A percentile compares a stretch with the other conserved stretches of the same genome.
phyloP scores from a whole-genome alignment of 2,113 vertebrate genomes.

The Lota lota region DNA sequence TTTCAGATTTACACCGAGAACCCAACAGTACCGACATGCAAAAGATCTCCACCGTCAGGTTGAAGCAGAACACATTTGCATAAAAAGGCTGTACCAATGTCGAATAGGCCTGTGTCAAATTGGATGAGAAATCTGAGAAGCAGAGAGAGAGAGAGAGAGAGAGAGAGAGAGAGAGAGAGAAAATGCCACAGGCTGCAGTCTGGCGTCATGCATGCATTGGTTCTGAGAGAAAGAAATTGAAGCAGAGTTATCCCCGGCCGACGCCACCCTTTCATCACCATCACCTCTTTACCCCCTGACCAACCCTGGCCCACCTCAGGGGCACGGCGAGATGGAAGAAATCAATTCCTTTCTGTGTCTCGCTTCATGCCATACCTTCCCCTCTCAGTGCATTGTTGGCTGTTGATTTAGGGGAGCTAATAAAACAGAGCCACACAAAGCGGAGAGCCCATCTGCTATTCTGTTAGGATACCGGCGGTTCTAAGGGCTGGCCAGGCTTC shows the following conservation, averaged over 20 bases:
- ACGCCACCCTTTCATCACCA: slow-evolving; percentile 44
- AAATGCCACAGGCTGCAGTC: slow-evolving; percentile 21
- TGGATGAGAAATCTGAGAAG: slow-evolving; percentile 28
- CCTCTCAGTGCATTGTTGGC: slow-evolving; percentile 65
- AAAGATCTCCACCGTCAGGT: slow-evolving; percentile 7
- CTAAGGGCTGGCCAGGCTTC: slow-evolving; percentile 45
- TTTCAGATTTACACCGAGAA: slow-evolving; percentile 18
- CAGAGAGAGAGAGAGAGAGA: slow-evolving; percentile 15
- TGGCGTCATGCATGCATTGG: slow-evolving; percentile 18
- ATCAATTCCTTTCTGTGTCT: slow-evolving; percentile 57
- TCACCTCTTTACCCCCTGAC: slow-evolving; percentile 52
- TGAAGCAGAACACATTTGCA: no score
- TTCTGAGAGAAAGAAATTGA: slow-evolving; percentile 51
- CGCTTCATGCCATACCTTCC: slow-evolving; percentile 6
- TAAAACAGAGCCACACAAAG: slow-evolving; percentile 70
- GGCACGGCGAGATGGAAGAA: slow-evolving; percentile 55
- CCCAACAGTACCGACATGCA: slow-evolving; percentile 18
- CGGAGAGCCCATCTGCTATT: slow-evolving; percentile 67
- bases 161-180: slow-evolving; percentile 16
- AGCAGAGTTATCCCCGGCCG: slow-evolving; percentile 47
- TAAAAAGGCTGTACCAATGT: slow-evolving; percentile 8
- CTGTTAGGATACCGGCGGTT: slow-evolving; percentile 65
- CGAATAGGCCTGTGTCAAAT: slow-evolving; percentile 37
- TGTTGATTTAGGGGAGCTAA: slow-evolving; percentile 73
- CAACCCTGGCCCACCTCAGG: slow-evolving; percentile 55